Percentiles rank a stretch among this genome's conserved stretches.
These are phyloP conservation scores for Cephus sareptanus DNA, from an alignment of 2,888 invertebrate genomes.

Conservation along the genomic window DNA sequence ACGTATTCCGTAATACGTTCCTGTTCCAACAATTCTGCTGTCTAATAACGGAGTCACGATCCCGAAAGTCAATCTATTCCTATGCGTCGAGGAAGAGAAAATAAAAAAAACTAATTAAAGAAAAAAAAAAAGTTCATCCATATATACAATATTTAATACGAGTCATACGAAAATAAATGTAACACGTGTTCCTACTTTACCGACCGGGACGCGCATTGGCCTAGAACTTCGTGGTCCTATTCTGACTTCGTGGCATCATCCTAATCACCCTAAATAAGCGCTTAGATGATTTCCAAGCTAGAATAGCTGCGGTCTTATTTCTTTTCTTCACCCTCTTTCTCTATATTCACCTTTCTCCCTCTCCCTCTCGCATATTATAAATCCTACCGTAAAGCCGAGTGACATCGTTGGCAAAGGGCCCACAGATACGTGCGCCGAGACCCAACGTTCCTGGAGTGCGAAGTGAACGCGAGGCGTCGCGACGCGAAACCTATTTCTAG, in stretches of 20 bases:
- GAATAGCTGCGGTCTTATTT: constrained; percentile 22
- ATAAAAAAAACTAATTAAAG: too few species aligned
- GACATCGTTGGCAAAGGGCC: constrained; percentile 56
- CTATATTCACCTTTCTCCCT: too few species aligned
- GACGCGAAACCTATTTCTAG: background rate
- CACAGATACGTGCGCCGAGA: constrained; percentile 30
- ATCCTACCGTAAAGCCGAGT: constrained; percentile 38
- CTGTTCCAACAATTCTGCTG: too few species aligned
- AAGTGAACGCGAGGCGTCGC: background rate
- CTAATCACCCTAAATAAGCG: constrained; percentile 29
- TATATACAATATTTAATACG: too few species aligned
- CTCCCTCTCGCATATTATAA: constrained; percentile 20
- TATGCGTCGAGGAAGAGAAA: too few species aligned
- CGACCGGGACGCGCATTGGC: constrained; percentile 27
- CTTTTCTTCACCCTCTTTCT: too few species aligned
- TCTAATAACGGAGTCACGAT: too few species aligned
- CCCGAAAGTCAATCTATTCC: too few species aligned
- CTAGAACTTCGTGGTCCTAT: constrained; percentile 31
- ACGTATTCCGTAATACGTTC: too few species aligned
- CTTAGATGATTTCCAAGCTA: constrained; percentile 27
- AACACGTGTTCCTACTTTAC: constrained; percentile 21
- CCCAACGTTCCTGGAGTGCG: background rate
- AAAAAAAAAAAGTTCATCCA: too few species aligned
- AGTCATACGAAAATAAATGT: too few species aligned
- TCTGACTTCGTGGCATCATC: constrained; percentile 15